Evolutionary conservation across 2,113 vertebrate species (phyloP).

Genomic region (Amblyornis subalaris): DNA sequence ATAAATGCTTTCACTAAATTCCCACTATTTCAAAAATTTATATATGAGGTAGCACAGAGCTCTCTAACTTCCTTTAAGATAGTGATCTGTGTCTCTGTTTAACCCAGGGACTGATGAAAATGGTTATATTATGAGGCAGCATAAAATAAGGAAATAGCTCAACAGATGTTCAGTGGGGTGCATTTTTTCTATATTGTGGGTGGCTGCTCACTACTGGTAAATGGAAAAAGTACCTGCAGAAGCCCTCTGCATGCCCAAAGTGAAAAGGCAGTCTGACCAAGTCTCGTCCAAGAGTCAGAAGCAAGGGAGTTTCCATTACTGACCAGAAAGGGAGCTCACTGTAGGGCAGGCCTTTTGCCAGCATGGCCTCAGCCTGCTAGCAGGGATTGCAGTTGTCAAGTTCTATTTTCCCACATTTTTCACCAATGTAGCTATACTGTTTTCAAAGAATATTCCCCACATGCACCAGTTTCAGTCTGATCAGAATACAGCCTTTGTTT

Average conservation of each 20-base stretch:
- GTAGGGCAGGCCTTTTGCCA: background rate
- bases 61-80: background rate
- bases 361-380: background rate
- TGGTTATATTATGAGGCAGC: background rate
- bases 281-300: background rate
- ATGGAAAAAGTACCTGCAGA: background rate
- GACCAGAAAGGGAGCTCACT: background rate
- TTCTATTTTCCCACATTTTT: background rate
- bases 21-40: background rate
- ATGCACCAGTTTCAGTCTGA: background rate
- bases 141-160: background rate
- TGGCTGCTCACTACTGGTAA: background rate
- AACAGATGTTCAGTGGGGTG: background rate
- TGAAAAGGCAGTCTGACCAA: background rate
- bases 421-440: background rate
- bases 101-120: background rate
- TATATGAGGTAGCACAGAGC: background rate
- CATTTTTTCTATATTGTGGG: background rate
- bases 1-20: background rate
- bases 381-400: background rate
- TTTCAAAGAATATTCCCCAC: background rate
- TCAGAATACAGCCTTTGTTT: background rate
- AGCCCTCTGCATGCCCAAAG: background rate
- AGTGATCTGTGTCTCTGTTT: background rate
- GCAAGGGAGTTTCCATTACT: background rate